Evolutionary conservation across 2,888 invertebrate genomes (phyloP), one percentile per base, ranked within the genome.

Genomic region (Ceraclea dissimilis): DNA sequence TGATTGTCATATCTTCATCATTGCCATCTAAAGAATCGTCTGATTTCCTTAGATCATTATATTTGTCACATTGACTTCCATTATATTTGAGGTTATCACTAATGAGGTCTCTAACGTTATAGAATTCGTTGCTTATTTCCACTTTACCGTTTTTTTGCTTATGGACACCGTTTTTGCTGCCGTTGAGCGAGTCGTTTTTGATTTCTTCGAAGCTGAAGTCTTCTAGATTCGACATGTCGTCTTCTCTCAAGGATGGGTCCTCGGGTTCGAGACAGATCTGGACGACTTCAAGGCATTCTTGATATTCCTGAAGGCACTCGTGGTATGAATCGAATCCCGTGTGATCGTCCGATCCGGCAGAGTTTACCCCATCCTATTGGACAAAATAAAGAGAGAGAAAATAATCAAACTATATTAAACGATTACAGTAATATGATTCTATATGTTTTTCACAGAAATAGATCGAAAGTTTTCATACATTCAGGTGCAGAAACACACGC

Each of bases 241-340:
- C 78, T 18, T 78, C 77, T 64, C 75, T 76, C n/a, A 77, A 74
- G 0, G 80, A 79, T 2, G 75, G 68, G 55, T 79, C 79, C 64
- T 81, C 81, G 16, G 80, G 80, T 61, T 82, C 82, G 20, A 82
- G 71, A 63, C 81, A 82, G 65, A 82, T 81, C 64, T 82, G 81
- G 13, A 82, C 79, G 2, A 80, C 80, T 67, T 82, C 81, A 54
- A 83, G 63, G 17, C 82, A 81, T 66, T 83, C 82, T 4, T 81
- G 82, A 63, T 82, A 82, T 64, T 82, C 82, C 67, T 83, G 82
- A 46, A 83, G 75, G 63, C 82, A 83, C 68, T 83, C 82, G 66
- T 83, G 82, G 64, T 81, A 83, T 47, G 82, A 82, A 57, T 83
- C 82, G 70, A 82, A 75, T 44, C 81, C 82, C 1, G 82, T 82